Evolutionary conservation across 2,888 invertebrate genomes (phyloP).

Genomic region (Napeogenes inachia): DNA sequence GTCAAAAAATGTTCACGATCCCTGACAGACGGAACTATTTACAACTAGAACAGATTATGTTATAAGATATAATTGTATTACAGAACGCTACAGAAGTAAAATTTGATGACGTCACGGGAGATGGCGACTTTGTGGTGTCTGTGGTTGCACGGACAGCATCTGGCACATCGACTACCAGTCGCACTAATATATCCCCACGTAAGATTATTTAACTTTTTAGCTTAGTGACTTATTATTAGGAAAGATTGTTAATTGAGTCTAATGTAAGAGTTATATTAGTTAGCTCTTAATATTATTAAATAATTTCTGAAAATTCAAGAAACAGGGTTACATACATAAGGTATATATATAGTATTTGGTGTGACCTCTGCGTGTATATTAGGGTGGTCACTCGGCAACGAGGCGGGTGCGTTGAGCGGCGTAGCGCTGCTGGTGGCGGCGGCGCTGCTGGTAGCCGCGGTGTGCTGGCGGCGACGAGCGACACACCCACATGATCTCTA

Average conservation of each 20-base stretch:
- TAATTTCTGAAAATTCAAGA: no score
- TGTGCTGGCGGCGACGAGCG: slow-evolving; percentile 4
- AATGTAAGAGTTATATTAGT: no score
- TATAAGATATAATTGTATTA: slow-evolving; percentile 3
- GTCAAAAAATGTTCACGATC: background rate
- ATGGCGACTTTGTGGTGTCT: slow-evolving; percentile 42
- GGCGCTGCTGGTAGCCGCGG: slow-evolving; percentile 21
- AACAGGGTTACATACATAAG: no score
- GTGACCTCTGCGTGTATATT: background rate
- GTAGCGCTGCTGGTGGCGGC: slow-evolving; percentile 34
- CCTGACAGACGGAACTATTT: no score
- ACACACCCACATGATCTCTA: slow-evolving; percentile 4
- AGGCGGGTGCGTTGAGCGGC: slow-evolving; percentile 37
- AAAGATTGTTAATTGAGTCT: no score
- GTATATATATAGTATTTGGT: background rate
- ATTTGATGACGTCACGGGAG: slow-evolving; percentile 42
- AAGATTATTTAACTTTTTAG: slow-evolving; percentile 27
- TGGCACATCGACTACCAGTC: slow-evolving; percentile 31
- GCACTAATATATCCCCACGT: slow-evolving; percentile 45
- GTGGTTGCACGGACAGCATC: slow-evolving; percentile 37
- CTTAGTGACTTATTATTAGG: no score
- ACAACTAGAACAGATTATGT: background rate
- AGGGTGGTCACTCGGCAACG: background rate
- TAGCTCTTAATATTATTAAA: no score
- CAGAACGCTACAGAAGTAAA: slow-evolving; percentile 48